Evolutionary conservation across 2,888 invertebrate genomes (phyloP), one percentile per base, ranked within the genome.

Genomic region (Nomada fabriciana): DNA sequence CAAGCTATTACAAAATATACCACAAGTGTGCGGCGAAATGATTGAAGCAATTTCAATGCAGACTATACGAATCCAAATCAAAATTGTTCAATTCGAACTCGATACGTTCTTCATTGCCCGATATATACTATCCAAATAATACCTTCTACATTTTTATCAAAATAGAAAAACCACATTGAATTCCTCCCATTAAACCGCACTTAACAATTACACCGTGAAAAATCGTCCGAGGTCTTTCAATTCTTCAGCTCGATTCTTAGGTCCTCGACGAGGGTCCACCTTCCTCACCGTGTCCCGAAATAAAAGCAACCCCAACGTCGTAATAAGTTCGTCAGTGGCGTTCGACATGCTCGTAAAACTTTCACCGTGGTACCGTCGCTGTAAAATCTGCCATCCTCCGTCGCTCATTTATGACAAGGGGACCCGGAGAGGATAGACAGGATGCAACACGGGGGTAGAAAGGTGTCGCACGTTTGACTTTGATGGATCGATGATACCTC

Each of bases 301-400:
- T 23, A 61, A 18, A 18, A 55, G 29, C 77, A 43, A 55, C 61
- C 76, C 68, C 23, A 11, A 29, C 15, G 11, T 11, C 11, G 72
- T 92, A 92, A 93, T 91, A 88, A 91, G 91, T 92, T 92, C 91
- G 85, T 90, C 91, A 91, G 91, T 88, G 90, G 90, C 91, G 92
- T 93, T 91, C 92, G 93, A 91, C 93, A 91, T 91, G 93, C 92
- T 92, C 91, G 91, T 92, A 91, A 92, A 91, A 92, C 89, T 90
- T 88, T 89, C 85, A 88, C 88, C 89, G 86, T 5, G 57, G 81
- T 25, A 76, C 13, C 50, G 60, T n/a, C 74, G 36, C 59, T 36
- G 59, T 42, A 36, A 29, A 78, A 53, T 43, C 59, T 59, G 60
- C 23, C 15, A 18, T 55, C 9, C 9, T 57, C 1, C 13, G 36